These are phyloP conservation scores for Chrysotoxum bicinctum DNA, from an alignment of 2,888 invertebrate species.

Conservation along the genomic window DNA sequence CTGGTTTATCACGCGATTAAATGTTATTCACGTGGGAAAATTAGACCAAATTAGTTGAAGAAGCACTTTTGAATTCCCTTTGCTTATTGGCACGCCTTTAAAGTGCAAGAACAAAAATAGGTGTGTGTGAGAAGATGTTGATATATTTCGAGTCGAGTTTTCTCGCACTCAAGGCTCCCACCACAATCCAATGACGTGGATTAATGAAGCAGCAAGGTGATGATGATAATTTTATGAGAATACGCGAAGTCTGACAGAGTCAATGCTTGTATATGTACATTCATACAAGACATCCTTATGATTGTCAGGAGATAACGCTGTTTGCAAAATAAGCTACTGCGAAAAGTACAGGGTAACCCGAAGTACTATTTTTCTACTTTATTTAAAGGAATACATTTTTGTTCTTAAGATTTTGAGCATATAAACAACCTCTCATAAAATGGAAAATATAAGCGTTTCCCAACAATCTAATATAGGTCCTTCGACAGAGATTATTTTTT, in stretches of 20 bases:
- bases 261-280: neutral
- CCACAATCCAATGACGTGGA: slow-evolving; percentile 40
- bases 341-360: slow-evolving; percentile 32
- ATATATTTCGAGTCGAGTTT: neutral
- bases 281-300: neutral
- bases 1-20: slow-evolving; percentile 78
- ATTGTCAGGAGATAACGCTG: neutral
- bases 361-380: neutral
- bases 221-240: slow-evolving; percentile 29
- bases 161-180: slow-evolving; percentile 28
- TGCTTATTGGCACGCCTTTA: neutral
- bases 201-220: slow-evolving; percentile 50
- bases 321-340: neutral
- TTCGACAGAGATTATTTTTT: no score
- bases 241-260: neutral
- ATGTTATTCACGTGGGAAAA: slow-evolving; percentile 78
- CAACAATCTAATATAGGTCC: no score
- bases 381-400: neutral
- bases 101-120: slow-evolving; percentile 61
- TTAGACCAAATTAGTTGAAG: slow-evolving; percentile 73
- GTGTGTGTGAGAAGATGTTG: slow-evolving; percentile 79
- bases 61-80: slow-evolving; percentile 24
- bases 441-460: no score
- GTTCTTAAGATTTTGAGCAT: no score
- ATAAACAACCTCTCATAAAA: no score